Conservation (phyloP, 2,888 invertebrate genomes). For the Trissoscelio sp. region DNA sequence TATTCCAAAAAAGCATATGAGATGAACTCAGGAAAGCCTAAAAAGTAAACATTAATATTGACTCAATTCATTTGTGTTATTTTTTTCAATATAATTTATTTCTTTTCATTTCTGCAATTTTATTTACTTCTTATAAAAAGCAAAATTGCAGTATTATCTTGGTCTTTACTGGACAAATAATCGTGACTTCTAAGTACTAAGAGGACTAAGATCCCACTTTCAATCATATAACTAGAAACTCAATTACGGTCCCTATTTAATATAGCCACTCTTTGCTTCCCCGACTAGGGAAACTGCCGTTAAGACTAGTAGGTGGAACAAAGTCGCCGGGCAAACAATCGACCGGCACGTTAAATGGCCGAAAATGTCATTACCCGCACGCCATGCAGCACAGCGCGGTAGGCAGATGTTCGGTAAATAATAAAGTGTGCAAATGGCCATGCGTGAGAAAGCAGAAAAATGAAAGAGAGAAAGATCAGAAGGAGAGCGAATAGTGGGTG, state of each 20-base stretch:
- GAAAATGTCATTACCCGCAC: constrained; percentile 71
- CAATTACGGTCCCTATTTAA: constrained; percentile 27
- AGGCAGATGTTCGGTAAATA: constrained; percentile 69
- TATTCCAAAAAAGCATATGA: too few relatives aligned
- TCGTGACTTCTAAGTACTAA: constrained; percentile 18
- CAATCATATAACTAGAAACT: constrained; percentile 34
- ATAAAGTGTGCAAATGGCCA: constrained; percentile 71
- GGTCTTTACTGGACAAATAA: constrained; percentile 21
- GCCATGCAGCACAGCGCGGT: constrained; percentile 27
- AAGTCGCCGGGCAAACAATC: constrained; percentile 73
- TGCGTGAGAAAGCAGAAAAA: constrained; percentile 68
- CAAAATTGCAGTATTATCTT: too few relatives aligned
- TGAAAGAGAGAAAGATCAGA: constrained; percentile 46
- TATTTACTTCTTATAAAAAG: too few relatives aligned
- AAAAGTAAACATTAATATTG: too few relatives aligned
- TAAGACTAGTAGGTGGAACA: constrained; percentile 16
- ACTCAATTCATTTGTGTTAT: too few relatives aligned
- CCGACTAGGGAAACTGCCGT: neutral
- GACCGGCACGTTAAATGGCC: constrained; percentile 70
- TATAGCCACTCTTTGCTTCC: neutral
- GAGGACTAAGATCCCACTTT: constrained; percentile 27
- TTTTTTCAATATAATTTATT: too few relatives aligned
- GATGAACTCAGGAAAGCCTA: too few relatives aligned
- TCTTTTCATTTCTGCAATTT: too few relatives aligned
- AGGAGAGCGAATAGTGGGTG: too few relatives aligned